Evolutionary conservation across 1,140 invertebrate species (phyloP).

Genomic region (Palaemon carinicauda): DNA sequence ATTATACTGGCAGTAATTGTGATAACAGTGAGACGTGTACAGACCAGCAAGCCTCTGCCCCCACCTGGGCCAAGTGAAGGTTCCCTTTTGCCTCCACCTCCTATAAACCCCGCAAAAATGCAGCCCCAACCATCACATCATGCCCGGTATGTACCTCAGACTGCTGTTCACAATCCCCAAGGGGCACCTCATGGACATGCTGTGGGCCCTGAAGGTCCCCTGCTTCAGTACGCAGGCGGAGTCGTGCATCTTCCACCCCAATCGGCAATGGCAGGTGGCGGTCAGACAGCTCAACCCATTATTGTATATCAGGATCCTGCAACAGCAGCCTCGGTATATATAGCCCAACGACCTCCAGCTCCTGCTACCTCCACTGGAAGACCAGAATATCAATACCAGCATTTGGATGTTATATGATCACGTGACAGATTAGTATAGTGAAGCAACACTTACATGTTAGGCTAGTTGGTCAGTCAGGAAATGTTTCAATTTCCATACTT

Average conservation of each 20-base stretch:
- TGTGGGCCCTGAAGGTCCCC: conserved; percentile 35
- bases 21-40: conserved; percentile 23
- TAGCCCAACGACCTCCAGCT: conserved; percentile 39
- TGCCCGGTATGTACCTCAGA: conserved; percentile 32
- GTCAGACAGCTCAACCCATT: conserved; percentile 40
- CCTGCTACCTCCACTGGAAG: conserved; percentile 5
- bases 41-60: conserved; percentile 36
- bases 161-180: conserved; percentile 7
- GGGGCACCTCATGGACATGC: conserved; percentile 35
- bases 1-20: conserved; percentile 13
- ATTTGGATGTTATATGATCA: conserved; percentile 52
- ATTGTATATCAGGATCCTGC: conserved; percentile 48
- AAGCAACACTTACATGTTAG: not conserved
- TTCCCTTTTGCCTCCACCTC: conserved; percentile 33
- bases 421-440: conserved; percentile 38
- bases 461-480: not conserved
- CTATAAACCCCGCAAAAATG: conserved; percentile 34
- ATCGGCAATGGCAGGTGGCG: conserved; percentile 41
- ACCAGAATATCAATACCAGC: conserved; percentile 48
- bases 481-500: not conserved
- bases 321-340: conserved; percentile 42
- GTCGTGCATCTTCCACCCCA: conserved; percentile 45
- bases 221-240: conserved; percentile 34
- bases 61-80: conserved; percentile 35
- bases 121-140: conserved; percentile 38